A percentile compares a stretch with the other conserved stretches of the same genome.
phyloP scores from a whole-genome alignment of 2,797 vertebrate genomes.

The Hoplostethus mediterraneus region DNA sequence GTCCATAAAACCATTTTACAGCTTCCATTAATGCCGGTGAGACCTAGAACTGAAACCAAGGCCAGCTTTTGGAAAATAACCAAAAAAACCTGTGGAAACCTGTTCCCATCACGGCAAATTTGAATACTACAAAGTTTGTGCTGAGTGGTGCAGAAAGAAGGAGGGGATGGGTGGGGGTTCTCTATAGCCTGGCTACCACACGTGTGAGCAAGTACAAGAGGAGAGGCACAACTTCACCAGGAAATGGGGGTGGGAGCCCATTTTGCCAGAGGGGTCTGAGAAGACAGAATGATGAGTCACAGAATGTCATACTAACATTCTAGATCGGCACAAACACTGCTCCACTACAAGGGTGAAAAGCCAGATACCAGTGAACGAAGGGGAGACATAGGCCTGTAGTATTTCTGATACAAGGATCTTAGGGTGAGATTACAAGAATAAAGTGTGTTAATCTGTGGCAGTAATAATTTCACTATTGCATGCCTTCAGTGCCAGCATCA shows the following conservation, averaged over 20 bases:
- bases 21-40: constrained; percentile 46
- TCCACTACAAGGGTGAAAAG: constrained; percentile 51
- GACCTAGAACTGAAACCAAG: constrained; percentile 48
- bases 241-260: constrained; percentile 84
- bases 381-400: constrained; percentile 60
- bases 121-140: constrained; percentile 81
- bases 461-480: constrained; percentile 15
- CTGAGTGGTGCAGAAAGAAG: constrained; percentile 76
- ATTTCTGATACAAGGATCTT: constrained; percentile 44
- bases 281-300: constrained; percentile 86
- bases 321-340: constrained; percentile 71
- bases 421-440: constrained; percentile 30
- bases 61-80: constrained; percentile 61
- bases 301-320: constrained; percentile 80
- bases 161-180: constrained; percentile 64
- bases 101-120: constrained; percentile 72
- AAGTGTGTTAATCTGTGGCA: constrained; percentile 34
- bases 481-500: constrained; percentile 7
- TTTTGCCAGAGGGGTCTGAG: constrained; percentile 81
- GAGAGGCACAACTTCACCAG: constrained; percentile 79
- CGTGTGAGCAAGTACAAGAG: constrained; percentile 78
- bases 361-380: constrained; percentile 54
- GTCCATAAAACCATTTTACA: constrained; percentile 50
- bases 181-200: constrained; percentile 76
- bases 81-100: constrained; percentile 67